Base-by-base conservation (phyloP, 2,888 invertebrate species). In the Hybos culiciformis region DNA sequence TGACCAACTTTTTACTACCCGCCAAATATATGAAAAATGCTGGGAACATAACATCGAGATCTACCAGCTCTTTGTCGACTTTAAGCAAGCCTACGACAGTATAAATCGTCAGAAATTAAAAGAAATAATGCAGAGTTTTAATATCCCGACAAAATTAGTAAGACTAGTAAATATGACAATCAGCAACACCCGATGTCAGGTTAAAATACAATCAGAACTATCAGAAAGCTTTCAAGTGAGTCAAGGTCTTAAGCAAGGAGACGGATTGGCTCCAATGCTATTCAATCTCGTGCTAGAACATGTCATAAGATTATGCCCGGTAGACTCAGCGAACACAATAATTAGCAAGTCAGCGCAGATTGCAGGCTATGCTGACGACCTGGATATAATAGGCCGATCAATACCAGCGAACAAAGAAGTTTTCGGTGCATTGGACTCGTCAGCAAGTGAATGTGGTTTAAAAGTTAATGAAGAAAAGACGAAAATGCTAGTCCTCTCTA, bases 41-140 rank as follows among this genome's bases (percentile, higher is more conserved):
- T 39, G 24, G 24, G 34, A 41, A 36, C 14, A 41, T 9, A 41
- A 41, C 12, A 19, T 24, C 4, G 26, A 41, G 26, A 12, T 37
- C 6, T 37, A 37, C 2, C 21, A 37, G 14, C 3, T 37, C 2
- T 37, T 37, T 6, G n/a, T 37, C 8, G 11, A 21, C 5, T 37
- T 37, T 12, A 37, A 21, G 9, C 37, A 37, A 24, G 31, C 37
- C 18, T 42, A 37, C 42, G 42, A 37, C 15, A 29, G 32, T 14
- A 37, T 31, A 5, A 31, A 31, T 31, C 39, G 32, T 9, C 23
- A 23, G 23, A 23, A 23, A 9, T 23, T 23, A 9, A 23, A 7
- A 23, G 23, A 23, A 23, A 23, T 23, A 23, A 6, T 23, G 6
- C 6, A 6, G 7, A 9, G 9, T 23, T 23, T 23, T 23, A 6